Base-by-base conservation (phyloP, 2,113 vertebrate genomes). In the Hiodon tergisus region DNA sequence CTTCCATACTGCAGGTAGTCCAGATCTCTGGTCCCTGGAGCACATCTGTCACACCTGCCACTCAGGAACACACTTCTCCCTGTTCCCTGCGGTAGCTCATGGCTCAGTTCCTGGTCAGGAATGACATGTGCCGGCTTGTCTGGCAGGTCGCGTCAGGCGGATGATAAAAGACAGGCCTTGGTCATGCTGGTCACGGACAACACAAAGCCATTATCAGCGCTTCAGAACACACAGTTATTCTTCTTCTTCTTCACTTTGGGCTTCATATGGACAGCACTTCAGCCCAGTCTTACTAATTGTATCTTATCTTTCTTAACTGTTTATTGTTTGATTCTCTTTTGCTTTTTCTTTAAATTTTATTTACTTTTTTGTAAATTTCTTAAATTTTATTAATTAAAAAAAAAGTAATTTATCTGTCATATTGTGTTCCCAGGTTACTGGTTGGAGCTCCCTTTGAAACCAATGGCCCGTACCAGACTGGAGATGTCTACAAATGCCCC, bases 371-470 rank as follows among this genome's bases (percentile, higher is more conserved):
- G 54, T 55, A 55, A 5, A n/a, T n/a, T n/a, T n/a, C n/a, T n/a
- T 55, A 5, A 57, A 57, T 10, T 10, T 57, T 50, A 55, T 55
- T 79, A 60, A 79, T n/a, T 0, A 31, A 31, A 31, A 31, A 31
- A 31, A 31, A 31, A 31, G 31, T 31, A 31, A 31, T 31, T 31
- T 31, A 31, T 31, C 31, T 31, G 31, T 31, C 76, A 11, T n/a
- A 14, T 9, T 84, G 67, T 72, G 74, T 68, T 81, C 78, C 0
- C 80, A 99, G 97, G 97, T 86, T 99, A 85, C 90, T 99, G 67
- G 95, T 99, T 63, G 97, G 96, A 0, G 96, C 96, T 8, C 97
- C 97, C 0, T 90, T 96, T 60, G 97, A 98, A 87, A 95, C 91
- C 83, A 98, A 93, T 0, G 96, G 96, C n/a, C 91, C 92, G 16